Percentiles rank a stretch among this genome's conserved stretches.
Evolutionary conservation across 53 echinoderm and acorn worm species (phyloP).

Genomic region (Henricia sp.): DNA sequence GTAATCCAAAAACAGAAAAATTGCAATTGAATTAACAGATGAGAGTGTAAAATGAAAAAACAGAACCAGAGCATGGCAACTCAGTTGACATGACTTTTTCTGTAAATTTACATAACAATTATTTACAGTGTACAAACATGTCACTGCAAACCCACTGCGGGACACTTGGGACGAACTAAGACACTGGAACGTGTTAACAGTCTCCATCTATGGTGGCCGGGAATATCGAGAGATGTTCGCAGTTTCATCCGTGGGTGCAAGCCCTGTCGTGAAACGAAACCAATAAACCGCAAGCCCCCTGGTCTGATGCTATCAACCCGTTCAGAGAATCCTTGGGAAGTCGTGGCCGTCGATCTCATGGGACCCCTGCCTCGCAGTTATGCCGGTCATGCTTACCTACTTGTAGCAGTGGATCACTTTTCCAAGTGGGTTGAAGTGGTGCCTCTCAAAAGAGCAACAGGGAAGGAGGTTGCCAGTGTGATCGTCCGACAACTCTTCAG

Average conservation of each 20-base stretch:
- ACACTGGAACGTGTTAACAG: conserved; percentile 44
- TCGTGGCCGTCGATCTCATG: conserved; percentile 49
- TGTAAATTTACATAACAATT: no score
- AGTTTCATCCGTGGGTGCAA: conserved; percentile 45
- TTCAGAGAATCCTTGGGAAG: conserved; percentile 59
- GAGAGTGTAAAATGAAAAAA: background rate
- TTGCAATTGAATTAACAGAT: background rate
- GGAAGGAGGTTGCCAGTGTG: conserved; percentile 19
- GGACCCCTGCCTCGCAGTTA: conserved; percentile 53
- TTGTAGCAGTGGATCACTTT: conserved; percentile 50
- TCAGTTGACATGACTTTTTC: no score
- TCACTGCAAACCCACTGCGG: conserved; percentile 53
- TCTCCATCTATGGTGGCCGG: conserved; percentile 42
- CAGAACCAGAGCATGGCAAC: background rate
- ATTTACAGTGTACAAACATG: conserved; percentile 39
- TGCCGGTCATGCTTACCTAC: conserved; percentile 33
- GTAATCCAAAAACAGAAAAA: background rate
- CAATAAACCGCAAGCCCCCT: conserved; percentile 30
- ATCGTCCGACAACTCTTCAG: conserved; percentile 45
- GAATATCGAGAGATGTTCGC: conserved; percentile 22
- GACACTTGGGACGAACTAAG: conserved; percentile 68
- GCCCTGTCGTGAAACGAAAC: conserved; percentile 52
- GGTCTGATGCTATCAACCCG: conserved; percentile 48
- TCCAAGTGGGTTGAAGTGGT: conserved; percentile 48
- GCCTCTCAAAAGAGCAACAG: conserved; percentile 47